Percentiles rank a stretch among this genome's conserved stretches.
Conservation (phyloP, 1,140 invertebrate species). For the Phortica variegata region DNA sequence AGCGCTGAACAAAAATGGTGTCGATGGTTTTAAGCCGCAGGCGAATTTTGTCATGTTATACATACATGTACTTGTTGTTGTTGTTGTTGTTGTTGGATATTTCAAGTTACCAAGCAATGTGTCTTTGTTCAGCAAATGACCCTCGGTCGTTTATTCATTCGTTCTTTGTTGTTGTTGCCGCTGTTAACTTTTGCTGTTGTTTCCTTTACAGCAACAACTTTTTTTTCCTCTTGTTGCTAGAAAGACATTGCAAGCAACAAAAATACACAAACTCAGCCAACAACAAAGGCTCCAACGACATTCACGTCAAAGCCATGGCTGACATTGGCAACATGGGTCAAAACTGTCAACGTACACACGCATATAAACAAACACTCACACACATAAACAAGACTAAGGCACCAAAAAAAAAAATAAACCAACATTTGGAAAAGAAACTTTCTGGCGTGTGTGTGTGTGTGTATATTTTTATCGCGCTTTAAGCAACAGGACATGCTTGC, state of each 20-base stretch:
- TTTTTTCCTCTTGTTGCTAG: no score
- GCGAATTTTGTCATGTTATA: background rate
- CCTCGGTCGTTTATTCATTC: constrained; percentile 37
- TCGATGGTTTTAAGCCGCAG: constrained; percentile 15
- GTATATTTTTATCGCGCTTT: constrained; percentile 32
- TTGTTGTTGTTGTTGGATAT: background rate
- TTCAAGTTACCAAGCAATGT: no score
- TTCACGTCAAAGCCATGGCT: constrained; percentile 13
- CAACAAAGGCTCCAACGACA: background rate
- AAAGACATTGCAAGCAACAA: constrained; percentile 12
- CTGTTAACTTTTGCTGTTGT: no score
- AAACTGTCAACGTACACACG: constrained; percentile 25
- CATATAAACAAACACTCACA: constrained; percentile 7
- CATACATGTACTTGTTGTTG: background rate
- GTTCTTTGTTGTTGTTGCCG: no score
- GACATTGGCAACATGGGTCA: constrained; percentile 28
- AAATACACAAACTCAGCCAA: background rate
- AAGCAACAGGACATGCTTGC: constrained; percentile 21
- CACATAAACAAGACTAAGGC: background rate
- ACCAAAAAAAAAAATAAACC: background rate
- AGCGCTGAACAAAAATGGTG: constrained; percentile 8
- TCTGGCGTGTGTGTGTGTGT: constrained; percentile 17
- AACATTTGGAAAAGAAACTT: background rate
- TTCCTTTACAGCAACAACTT: no score
- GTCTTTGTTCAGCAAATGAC: constrained; percentile 12